These are phyloP conservation scores for Macaria liturata DNA, from an alignment of 2,888 invertebrate genomes.

Conservation along the genomic window DNA sequence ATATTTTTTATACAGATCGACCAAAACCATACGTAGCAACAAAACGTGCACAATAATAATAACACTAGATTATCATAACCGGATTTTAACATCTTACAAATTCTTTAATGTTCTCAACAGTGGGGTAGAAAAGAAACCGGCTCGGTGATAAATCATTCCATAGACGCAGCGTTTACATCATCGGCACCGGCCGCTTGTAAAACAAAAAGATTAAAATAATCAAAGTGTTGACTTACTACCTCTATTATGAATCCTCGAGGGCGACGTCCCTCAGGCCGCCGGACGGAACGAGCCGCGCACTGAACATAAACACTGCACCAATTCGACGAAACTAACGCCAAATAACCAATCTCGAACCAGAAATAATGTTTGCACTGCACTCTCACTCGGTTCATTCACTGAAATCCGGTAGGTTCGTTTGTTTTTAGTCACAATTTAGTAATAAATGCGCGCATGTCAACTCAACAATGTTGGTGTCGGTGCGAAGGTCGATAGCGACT, in stretches of 20 bases:
- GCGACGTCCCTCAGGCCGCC: conserved; percentile 77
- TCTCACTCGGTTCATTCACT: conserved; percentile 65
- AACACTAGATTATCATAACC: conserved; percentile 37
- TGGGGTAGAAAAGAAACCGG: conserved; percentile 51
- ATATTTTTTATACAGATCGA: too few relatives aligned
- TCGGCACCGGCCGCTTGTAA: conserved; percentile 21
- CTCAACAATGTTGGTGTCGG: conserved; percentile 48
- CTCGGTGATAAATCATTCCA: conserved; percentile 38
- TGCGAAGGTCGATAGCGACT: conserved; percentile 42
- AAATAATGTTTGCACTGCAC: conserved; percentile 62
- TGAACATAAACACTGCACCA: conserved; percentile 82
- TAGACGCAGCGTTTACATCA: conserved; percentile 33
- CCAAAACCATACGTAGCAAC: too few relatives aligned
- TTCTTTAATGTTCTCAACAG: conserved; percentile 30
- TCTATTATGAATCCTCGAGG: conserved; percentile 73
- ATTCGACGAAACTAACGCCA: conserved; percentile 63
- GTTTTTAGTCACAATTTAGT: conserved; percentile 73
- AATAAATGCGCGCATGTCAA: conserved; percentile 72
- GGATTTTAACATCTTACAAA: conserved; percentile 44
- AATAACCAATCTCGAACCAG: conserved; percentile 45
- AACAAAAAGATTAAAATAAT: conserved; percentile 48
- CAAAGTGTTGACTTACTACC: conserved; percentile 65
- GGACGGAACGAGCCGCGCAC: conserved; percentile 71
- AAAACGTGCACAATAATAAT: too few relatives aligned
- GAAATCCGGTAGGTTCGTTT: conserved; percentile 70